These are phyloP conservation scores for Carabus problematicus DNA, from an alignment of 2,888 invertebrate genomes.

Conservation along the genomic window DNA sequence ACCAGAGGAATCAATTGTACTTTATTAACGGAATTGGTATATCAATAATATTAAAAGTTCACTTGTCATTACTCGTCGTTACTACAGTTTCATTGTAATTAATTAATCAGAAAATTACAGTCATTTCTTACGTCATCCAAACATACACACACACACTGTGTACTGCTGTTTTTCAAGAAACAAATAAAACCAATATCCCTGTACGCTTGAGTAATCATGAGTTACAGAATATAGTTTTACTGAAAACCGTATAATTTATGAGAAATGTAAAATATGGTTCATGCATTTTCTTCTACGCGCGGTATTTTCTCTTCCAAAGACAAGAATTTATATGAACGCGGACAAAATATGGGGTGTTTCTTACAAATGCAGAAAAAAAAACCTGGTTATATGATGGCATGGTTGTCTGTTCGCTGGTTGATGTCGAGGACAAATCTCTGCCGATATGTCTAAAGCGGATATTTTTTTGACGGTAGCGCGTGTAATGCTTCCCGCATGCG, in stretches of 20 bases:
- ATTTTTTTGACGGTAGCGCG: conserved; percentile 35
- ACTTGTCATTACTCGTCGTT: too few species aligned
- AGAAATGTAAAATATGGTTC: not conserved
- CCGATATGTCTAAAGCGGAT: conserved; percentile 26
- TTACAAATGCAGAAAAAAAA: conserved; percentile 13
- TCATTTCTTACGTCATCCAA: too few species aligned
- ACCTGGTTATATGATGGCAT: conserved; percentile 3
- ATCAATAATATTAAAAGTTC: too few species aligned
- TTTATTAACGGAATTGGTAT: too few species aligned
- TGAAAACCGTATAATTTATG: conserved; percentile 6
- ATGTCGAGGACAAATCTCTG: conserved; percentile 29
- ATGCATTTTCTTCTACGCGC: not conserved
- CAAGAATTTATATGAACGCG: not conserved
- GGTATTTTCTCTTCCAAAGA: not conserved
- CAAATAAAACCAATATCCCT: too few species aligned
- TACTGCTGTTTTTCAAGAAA: too few species aligned
- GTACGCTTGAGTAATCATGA: too few species aligned
- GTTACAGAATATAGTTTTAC: too few species aligned
- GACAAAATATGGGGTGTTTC: conserved; percentile 12
- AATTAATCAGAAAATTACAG: too few species aligned
- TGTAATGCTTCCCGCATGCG: conserved; percentile 32
- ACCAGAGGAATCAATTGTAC: too few species aligned
- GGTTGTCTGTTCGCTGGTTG: not conserved
- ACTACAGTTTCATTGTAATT: too few species aligned
- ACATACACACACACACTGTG: too few species aligned